Conservation (phyloP, 2,888 invertebrate genomes). For the Celastrina argiolus region DNA sequence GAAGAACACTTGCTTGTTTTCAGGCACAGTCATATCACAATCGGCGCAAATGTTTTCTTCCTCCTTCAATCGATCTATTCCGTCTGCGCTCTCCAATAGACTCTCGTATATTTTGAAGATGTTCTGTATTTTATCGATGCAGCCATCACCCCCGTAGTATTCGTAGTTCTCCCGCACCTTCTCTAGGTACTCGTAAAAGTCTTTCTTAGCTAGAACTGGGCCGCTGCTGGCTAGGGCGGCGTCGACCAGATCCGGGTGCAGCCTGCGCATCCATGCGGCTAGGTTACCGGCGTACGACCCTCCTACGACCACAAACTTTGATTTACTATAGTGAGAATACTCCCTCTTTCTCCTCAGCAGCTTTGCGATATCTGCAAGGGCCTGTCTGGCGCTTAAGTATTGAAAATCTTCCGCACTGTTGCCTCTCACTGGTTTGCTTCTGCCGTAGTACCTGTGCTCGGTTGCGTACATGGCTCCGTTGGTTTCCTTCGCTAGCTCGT, state of each 20-base stretch:
- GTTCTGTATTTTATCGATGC: conserved; percentile 46
- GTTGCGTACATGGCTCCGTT: conserved; percentile 57
- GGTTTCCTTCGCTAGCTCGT: conserved; percentile 61
- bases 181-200: conserved; percentile 64
- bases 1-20: conserved; percentile 60
- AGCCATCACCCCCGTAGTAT: conserved; percentile 49
- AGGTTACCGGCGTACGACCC: conserved; percentile 66
- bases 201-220: conserved; percentile 60
- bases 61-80: conserved; percentile 49
- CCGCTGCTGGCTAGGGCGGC: conserved; percentile 64
- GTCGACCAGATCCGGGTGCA: conserved; percentile 59
- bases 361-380: conserved; percentile 56
- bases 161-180: conserved; percentile 57
- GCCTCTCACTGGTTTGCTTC: conserved; percentile 55
- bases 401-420: conserved; percentile 47
- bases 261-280: conserved; percentile 61
- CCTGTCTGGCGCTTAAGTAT: conserved; percentile 57
- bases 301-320: conserved; percentile 62
- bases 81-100: conserved; percentile 46
- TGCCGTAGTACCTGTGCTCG: conserved; percentile 66
- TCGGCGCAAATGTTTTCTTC: conserved; percentile 57
- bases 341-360: conserved; percentile 47
- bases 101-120: conserved; percentile 50
- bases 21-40: conserved; percentile 48
- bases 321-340: conserved; percentile 41